phyloP scores from a whole-genome alignment of 2,888 invertebrate species.

The Byasa hedistus region DNA sequence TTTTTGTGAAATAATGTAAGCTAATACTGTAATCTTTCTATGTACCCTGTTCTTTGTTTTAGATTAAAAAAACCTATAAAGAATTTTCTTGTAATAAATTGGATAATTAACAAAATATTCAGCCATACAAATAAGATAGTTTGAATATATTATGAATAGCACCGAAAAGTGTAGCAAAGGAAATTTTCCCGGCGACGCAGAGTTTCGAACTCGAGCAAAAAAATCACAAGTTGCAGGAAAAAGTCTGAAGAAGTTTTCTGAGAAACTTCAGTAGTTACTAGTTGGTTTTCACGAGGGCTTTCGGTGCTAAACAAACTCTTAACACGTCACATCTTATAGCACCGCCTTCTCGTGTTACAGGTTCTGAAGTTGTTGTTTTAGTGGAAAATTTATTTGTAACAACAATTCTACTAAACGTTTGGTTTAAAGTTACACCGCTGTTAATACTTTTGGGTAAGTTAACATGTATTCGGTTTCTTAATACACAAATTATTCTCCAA shows the following conservation, averaged over 20 bases:
- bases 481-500: too few relatives aligned
- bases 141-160: background rate
- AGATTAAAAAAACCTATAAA: too few relatives aligned
- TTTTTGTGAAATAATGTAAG: too few relatives aligned
- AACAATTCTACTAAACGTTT: too few relatives aligned
- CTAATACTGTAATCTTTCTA: too few relatives aligned
- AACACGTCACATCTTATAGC: slow-evolving; percentile 10
- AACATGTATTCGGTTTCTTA: too few relatives aligned
- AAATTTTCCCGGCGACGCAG: background rate
- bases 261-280: slow-evolving; percentile 3
- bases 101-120: too few relatives aligned
- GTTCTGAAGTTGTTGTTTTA: background rate
- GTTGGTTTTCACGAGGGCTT: slow-evolving; percentile 10
- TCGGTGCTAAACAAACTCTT: slow-evolving; percentile 18
- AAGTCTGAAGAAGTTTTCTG: slow-evolving; percentile 1
- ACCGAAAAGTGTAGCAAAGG: background rate
- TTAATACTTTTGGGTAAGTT: too few relatives aligned
- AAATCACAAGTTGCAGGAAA: background rate
- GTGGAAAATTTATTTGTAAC: background rate
- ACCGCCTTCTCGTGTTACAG: background rate
- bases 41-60: too few relatives aligned
- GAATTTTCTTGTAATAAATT: too few relatives aligned
- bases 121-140: background rate
- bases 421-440: too few relatives aligned
- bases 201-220: background rate